Base-by-base conservation (phyloP, 2,113 vertebrate genomes). In the Patagioenas fasciata region DNA sequence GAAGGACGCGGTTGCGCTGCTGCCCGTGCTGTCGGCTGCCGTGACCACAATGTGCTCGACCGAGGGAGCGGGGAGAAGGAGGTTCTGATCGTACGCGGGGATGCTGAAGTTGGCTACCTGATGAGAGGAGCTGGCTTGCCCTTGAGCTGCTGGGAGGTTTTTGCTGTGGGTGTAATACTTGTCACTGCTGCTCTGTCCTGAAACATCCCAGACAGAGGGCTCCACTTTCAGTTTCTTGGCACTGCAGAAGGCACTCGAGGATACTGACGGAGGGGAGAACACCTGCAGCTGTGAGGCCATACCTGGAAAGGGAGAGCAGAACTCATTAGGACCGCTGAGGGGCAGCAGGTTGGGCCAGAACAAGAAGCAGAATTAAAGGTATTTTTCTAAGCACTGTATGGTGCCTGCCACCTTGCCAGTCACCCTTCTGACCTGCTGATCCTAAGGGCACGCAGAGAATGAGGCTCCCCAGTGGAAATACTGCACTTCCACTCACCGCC, bases 181-280 rank as follows among this genome's bases (percentile, higher is more conserved):
- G 97, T 98, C 98, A 97, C 97, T 98, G 84, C 98, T 98, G 97
- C 98, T 98, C 98, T 98, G 99, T 98, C 97, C 98, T 97, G 98
- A 99, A 97, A 98, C 98, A 95, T 99, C 99, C 99, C 99, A 99
- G 94, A 97, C 96, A 77, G 98, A 98, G 97, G 98, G 98, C 98
- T 99, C 99, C 95, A 99, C 98, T 98, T 99, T 99, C 87, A 99
- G 98, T 98, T 99, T 99, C 98, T 99, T 99, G 42, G 99, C 98
- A 92, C 99, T 99, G 92, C 98, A 99, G 97, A 99, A 99, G 98
- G 98, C 99, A 98, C 99, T 99, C 97, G 99, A 99, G 97, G 99
- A 99, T 96, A 99, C 98, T 81, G 99, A 99, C 96, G 99, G 99
- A 77, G 99, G 99, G 96, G 99, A 99, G 98, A 99, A 99, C 91